A percentile compares a stretch with the other conserved stretches of the same genome.
Evolutionary conservation across 2,888 invertebrate genomes (phyloP).

Genomic region (Embidobia sp.): DNA sequence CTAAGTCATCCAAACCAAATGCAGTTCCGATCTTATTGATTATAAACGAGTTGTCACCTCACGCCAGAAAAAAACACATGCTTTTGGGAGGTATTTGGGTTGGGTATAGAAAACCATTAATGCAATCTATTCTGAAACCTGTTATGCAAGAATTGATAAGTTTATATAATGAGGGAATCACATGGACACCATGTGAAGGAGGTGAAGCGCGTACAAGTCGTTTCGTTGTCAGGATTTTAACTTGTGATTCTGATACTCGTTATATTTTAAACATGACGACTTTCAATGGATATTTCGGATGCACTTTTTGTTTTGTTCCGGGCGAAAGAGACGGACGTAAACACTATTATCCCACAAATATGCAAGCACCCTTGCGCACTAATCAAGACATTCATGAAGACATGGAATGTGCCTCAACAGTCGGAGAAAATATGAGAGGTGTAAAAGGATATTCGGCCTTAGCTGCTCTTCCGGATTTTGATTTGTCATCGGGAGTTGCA

Average conservation of each 20-base stretch:
- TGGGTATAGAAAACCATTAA: conserved; percentile 22
- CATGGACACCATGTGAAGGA: conserved; percentile 8
- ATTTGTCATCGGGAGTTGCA: conserved; percentile 3
- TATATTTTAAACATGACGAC: conserved; percentile 20
- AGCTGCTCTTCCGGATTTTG: neutral
- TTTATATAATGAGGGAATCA: conserved; percentile 15
- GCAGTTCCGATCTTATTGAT: conserved; percentile 23
- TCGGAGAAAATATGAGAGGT: neutral
- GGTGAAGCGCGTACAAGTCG: neutral
- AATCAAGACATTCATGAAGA: neutral
- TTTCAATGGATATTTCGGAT: conserved; percentile 11
- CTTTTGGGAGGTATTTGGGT: conserved; percentile 25
- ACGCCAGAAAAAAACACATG: conserved; percentile 18
- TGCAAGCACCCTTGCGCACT: neutral
- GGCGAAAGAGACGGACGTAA: neutral
- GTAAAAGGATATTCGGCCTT: conserved; percentile 9
- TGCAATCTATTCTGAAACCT: conserved; percentile 13
- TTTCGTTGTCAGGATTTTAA: conserved; percentile 6
- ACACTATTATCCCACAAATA: neutral
- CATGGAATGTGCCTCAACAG: neutral
- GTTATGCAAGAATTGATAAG: conserved; percentile 6
- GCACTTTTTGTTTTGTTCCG: conserved; percentile 5
- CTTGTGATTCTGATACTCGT: conserved; percentile 30
- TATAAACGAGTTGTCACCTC: conserved; percentile 6
- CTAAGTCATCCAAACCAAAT: conserved; percentile 17